Conservation (phyloP, 2,888 invertebrate genomes). For the Mechanitis messenoides region DNA sequence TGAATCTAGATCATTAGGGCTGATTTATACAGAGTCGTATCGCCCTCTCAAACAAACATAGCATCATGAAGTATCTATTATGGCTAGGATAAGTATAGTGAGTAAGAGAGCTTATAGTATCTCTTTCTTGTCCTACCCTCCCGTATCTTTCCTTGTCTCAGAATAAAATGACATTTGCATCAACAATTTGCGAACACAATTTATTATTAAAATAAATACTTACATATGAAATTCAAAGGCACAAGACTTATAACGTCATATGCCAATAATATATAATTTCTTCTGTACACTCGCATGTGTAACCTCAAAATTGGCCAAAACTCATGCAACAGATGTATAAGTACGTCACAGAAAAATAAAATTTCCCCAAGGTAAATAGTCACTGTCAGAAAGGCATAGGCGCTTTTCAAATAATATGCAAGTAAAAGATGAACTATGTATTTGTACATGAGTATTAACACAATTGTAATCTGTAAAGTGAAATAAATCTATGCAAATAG, state of each 20-base stretch:
- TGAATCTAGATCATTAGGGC: no score
- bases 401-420: slow-evolving; percentile 41
- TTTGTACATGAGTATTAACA: slow-evolving; percentile 45
- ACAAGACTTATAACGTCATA: slow-evolving; percentile 49
- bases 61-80: no score
- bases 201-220: slow-evolving; percentile 35
- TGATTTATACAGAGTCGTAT: no score
- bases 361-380: slow-evolving; percentile 40
- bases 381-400: slow-evolving; percentile 33
- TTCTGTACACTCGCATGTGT: slow-evolving; percentile 50
- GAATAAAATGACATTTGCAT: no score
- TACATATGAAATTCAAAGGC: slow-evolving; percentile 47
- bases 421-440: slow-evolving; percentile 47
- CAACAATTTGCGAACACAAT: neutral
- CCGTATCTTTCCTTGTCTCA: no score
- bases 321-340: slow-evolving; percentile 46
- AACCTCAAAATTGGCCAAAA: slow-evolving; percentile 55
- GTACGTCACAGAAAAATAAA: slow-evolving; percentile 45
- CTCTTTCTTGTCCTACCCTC: no score
- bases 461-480: slow-evolving; percentile 44
- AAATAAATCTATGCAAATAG: neutral
- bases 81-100: no score
- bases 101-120: no score
- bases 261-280: slow-evolving; percentile 38
- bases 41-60: no score